Percentiles rank a stretch among this genome's conserved stretches.
Evolutionary conservation across 2,113 vertebrate species (phyloP).

Genomic region (Calidris pygmaea): DNA sequence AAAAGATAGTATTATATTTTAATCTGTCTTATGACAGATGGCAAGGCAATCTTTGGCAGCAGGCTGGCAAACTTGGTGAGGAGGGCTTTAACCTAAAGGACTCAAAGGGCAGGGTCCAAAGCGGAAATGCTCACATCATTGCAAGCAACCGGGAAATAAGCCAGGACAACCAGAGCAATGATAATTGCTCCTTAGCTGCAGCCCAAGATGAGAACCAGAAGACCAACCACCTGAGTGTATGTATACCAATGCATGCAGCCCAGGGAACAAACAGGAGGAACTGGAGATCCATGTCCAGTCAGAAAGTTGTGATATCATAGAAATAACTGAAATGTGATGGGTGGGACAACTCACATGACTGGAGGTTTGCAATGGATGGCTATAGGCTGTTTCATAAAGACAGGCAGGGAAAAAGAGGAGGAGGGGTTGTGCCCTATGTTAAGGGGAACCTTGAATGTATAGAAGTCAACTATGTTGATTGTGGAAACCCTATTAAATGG

Average conservation of each 20-base stretch:
- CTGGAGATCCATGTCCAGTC: not conserved
- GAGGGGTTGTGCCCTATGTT: not conserved
- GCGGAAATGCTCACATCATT: rapidly evolving
- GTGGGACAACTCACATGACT: not conserved
- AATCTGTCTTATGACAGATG: not conserved
- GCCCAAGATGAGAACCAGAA: not conserved
- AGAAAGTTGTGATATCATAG: not conserved
- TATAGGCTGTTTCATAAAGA: not conserved
- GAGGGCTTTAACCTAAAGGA: not conserved
- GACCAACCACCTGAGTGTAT: not conserved
- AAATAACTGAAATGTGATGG: not conserved
- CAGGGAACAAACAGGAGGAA: not conserved
- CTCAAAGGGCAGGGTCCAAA: rapidly evolving
- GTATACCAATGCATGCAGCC: not conserved
- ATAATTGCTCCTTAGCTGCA: not conserved
- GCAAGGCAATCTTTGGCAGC: not conserved
- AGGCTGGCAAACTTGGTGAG: not conserved
- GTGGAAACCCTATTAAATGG: not conserved
- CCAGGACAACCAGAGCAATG: not conserved
- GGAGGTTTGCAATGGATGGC: not conserved
- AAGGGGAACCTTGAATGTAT: not conserved
- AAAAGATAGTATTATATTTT: not conserved
- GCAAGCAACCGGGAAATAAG: not conserved
- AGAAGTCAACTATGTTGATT: rapidly evolving
- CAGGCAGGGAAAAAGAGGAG: not conserved